phyloP scores from a whole-genome alignment of 2,113 vertebrate species.

The Petromus typicus region DNA sequence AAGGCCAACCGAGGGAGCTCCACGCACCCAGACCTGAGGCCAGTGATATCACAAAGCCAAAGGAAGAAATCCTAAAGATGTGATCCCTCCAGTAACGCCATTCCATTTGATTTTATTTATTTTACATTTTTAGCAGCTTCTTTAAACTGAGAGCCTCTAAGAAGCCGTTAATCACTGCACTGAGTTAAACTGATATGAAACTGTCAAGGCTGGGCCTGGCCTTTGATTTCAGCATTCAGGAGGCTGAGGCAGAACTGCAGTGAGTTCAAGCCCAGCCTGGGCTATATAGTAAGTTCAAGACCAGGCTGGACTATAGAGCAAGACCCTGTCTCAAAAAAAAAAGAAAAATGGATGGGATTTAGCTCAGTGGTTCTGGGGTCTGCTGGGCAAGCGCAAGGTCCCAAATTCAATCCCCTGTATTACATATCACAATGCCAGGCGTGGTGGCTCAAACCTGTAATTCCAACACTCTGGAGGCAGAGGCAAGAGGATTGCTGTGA shows the following conservation, averaged over 20 bases:
- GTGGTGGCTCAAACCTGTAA: too few species aligned
- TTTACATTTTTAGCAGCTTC: background rate
- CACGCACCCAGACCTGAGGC: background rate
- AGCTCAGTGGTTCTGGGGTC: too few species aligned
- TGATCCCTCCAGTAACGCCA: background rate
- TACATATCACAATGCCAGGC: too few species aligned
- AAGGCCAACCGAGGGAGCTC: too few species aligned
- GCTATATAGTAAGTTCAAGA: background rate
- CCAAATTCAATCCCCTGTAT: too few species aligned
- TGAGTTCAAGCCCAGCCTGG: background rate
- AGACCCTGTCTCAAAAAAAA: background rate
- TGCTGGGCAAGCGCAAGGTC: too few species aligned
- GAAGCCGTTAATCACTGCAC: background rate
- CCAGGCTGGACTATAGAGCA: background rate
- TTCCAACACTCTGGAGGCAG: too few species aligned
- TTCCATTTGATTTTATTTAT: background rate
- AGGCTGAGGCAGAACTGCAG: background rate
- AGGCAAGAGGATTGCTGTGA: too few species aligned
- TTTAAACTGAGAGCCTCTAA: background rate
- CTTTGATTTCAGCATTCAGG: background rate
- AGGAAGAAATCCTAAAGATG: background rate
- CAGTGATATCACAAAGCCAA: background rate
- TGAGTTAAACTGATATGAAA: background rate
- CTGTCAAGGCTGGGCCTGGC: background rate
- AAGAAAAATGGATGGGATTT: too few species aligned